Evolutionary conservation across 2,797 vertebrate species (phyloP), one percentile per base, ranked within the genome.

Genomic region (Platyrinchus mystaceus): DNA sequence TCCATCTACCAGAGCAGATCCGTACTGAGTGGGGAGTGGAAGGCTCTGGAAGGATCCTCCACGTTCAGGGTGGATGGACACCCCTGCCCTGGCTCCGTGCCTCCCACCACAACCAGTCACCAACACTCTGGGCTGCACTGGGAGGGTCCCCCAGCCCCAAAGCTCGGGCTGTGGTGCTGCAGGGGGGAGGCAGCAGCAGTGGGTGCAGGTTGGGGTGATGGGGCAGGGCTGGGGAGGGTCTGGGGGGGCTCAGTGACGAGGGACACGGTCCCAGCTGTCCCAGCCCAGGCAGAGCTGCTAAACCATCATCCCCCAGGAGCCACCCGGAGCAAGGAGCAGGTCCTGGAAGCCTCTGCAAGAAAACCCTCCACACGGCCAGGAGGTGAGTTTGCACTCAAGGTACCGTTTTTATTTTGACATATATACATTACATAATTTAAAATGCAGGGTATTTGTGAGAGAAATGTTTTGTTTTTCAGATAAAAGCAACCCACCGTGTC

Each of bases 321-420:
- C 23, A 6, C 28, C 37, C 24, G 5, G 39, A 53, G 44, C 3
- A 8, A 37, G n/a, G 43, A 9, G 28, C 24, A 67, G 27, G 49
- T 67, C 26, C 62, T 37, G 46, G 76, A 85, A 89, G 12, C 37
- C 78, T 41, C 70, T 63, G 59, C 76, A 91, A 88, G 12, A 62
- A 94, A 91, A 58, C 12, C 6, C 46, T 64, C 43, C 60, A 16
- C 36, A 3, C 58, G 36, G 43, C 20, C 70, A 7, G 41, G 27
- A 39, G 23, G 20, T 39, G 36, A 86, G 50, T 27, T 59, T 46
- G 46, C 73, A 73, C 43, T 90, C 60, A 36, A 27, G 8, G 80
- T 92, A 88, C 86, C 79, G 20, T 41, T 63, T 97, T 97, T 97
- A 96, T 97, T 97, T 88, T 66, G 52, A 87, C 56, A 93, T 17